Percentiles rank a stretch among this genome's conserved stretches.
Conservation (phyloP, 2,888 invertebrate species). For the Molorchus minor region DNA sequence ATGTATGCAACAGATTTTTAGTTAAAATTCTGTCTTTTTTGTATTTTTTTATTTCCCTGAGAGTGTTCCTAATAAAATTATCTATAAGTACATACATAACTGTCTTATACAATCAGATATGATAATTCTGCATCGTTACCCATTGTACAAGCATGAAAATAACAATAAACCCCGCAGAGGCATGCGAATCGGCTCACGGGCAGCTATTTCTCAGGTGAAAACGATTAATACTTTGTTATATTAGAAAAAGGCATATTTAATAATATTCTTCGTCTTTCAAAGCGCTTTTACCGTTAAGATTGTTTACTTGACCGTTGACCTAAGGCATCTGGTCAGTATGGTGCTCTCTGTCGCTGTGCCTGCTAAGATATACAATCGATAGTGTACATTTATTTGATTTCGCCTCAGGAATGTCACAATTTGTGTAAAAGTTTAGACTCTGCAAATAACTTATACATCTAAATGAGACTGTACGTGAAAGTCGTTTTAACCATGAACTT, state of each 20-base stretch:
- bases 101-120: background rate
- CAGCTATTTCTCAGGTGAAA: conserved; percentile 4
- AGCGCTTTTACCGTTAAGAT: conserved; percentile 38
- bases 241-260: conserved; percentile 25
- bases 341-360: conserved; percentile 28
- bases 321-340: conserved; percentile 44
- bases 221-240: background rate
- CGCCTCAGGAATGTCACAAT: conserved; percentile 9
- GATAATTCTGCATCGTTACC: background rate
- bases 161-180: conserved; percentile 2
- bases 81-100: background rate
- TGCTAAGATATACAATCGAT: conserved; percentile 30
- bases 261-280: conserved; percentile 27
- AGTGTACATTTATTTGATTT: conserved; percentile 3
- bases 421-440: conserved; percentile 1
- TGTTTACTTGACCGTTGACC: conserved; percentile 47
- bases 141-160: background rate
- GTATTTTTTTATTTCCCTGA: no score
- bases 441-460: no score
- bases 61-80: no score
- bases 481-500: no score
- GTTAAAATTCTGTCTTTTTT: no score
- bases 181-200: background rate
- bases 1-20: no score
- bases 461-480: no score